A percentile compares a stretch with the other conserved stretches of the same genome.
Evolutionary conservation across 92 coral and sea anemone species (phyloP).

Genomic region (Zoanthus solanderi): DNA sequence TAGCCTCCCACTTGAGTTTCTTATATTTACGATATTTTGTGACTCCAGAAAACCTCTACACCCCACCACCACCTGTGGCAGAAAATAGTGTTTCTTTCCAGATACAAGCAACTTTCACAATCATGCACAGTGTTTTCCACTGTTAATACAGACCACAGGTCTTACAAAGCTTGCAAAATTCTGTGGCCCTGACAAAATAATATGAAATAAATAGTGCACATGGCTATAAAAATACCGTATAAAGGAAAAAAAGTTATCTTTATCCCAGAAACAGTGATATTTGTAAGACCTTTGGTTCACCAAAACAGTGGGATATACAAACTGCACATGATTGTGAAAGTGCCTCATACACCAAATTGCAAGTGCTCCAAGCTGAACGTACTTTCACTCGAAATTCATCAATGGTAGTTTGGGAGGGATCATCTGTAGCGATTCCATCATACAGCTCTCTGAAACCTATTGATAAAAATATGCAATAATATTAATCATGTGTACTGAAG

Average conservation of each 20-base stretch:
- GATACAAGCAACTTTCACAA: not conserved
- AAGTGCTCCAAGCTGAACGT: not conserved
- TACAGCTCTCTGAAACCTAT: not conserved
- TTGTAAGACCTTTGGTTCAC: no score
- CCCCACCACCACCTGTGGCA: not conserved
- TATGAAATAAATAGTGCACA: no score
- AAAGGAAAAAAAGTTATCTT: no score
- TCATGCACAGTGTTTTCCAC: no score
- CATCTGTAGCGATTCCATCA: not conserved
- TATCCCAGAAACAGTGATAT: no score
- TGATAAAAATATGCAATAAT: not conserved
- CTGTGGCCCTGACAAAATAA: no score
- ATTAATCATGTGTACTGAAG: not conserved
- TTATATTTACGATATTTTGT: not conserved
- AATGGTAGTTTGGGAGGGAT: not conserved
- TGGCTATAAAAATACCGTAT: no score
- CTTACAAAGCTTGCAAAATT: no score
- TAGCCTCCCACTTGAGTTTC: slow-evolving; percentile 2
- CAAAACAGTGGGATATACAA: no score
- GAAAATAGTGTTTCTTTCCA: not conserved
- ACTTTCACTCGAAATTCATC: not conserved
- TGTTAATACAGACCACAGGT: no score
- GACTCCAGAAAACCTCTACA: not conserved
- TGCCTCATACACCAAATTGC: not conserved
- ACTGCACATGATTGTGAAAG: no score